phyloP scores from a whole-genome alignment of 2,113 vertebrate species.

The Trematomus loennbergii region DNA sequence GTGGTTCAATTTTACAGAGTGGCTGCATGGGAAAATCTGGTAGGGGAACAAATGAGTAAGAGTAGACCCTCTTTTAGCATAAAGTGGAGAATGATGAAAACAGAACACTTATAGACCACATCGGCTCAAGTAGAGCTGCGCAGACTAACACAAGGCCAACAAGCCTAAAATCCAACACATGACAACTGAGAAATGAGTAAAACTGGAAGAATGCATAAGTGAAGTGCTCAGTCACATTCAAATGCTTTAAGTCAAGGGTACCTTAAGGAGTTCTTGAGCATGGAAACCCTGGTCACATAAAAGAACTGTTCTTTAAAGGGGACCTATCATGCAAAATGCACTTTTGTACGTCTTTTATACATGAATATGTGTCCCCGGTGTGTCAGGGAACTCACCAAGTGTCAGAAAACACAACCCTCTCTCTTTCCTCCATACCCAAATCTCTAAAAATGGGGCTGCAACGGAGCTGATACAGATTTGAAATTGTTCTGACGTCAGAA shows the following conservation, averaged over 20 bases:
- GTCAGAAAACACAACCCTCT: too few species aligned
- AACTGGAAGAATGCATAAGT: neutral
- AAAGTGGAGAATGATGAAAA: neutral
- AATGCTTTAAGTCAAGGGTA: neutral
- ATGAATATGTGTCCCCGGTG: too few species aligned
- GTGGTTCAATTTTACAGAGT: conserved; percentile 24
- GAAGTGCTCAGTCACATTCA: conserved; percentile 5
- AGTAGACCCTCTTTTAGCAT: neutral
- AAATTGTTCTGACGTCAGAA: too few species aligned
- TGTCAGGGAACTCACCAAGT: too few species aligned
- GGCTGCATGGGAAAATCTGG: conserved; percentile 18
- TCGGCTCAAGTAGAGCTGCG: neutral
- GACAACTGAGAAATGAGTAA: neutral
- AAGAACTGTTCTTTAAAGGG: too few species aligned
- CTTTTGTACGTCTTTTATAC: too few species aligned
- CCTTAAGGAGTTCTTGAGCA: neutral
- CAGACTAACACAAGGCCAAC: neutral
- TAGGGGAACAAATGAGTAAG: conserved; percentile 13
- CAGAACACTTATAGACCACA: neutral
- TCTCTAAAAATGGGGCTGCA: too few species aligned
- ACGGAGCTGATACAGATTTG: too few species aligned
- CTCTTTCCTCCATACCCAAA: too few species aligned
- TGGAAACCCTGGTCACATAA: neutral
- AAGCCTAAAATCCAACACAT: neutral
- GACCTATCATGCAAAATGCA: too few species aligned